Conservation (phyloP, 2,113 vertebrate genomes). For the Ellobius talpinus region DNA sequence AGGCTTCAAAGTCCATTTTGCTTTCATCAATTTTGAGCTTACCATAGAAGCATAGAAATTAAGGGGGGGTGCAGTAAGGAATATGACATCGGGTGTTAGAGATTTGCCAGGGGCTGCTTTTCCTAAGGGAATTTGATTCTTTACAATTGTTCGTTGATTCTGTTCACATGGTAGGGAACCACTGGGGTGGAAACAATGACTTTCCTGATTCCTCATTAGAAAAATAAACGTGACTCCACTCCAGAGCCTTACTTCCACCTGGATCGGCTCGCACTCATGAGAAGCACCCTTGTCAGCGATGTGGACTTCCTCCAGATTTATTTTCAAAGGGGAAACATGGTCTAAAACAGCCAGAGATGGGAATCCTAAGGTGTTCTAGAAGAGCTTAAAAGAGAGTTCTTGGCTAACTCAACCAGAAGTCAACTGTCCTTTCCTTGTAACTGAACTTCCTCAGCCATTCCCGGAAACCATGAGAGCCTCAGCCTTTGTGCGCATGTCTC, state of each 20-base stretch:
- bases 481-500: neutral
- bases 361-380: neutral
- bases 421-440: conserved; percentile 25
- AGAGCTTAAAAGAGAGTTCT: neutral
- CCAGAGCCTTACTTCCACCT: neutral
- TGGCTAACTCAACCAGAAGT: neutral
- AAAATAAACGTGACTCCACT: neutral
- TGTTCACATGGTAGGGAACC: neutral
- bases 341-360: too few species aligned
- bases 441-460: neutral
- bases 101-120: neutral
- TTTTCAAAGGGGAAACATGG: neutral
- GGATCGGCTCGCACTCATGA: neutral
- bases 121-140: neutral
- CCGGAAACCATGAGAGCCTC: neutral
- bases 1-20: conserved; percentile 46
- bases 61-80: neutral
- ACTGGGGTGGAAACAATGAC: neutral
- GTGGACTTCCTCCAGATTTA: neutral
- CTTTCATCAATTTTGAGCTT: conserved; percentile 20
- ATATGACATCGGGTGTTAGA: neutral
- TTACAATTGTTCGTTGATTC: neutral
- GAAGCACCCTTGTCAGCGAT: neutral
- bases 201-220: conserved; percentile 28
- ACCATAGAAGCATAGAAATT: conserved; percentile 1